phyloP scores from a whole-genome alignment of 1,140 invertebrate species.

The Lasioglossum albipes region DNA sequence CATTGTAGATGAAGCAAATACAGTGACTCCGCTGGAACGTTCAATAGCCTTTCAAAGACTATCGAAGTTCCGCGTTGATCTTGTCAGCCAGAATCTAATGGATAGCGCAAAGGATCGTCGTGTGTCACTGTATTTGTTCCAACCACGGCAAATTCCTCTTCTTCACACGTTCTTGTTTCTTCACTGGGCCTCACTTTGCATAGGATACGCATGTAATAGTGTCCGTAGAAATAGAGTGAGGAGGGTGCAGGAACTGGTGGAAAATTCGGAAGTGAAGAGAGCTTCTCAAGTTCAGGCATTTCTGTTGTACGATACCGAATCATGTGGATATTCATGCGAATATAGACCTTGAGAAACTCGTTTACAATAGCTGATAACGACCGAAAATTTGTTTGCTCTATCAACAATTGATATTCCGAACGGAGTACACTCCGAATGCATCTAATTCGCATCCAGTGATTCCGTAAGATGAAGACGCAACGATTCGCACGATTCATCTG shows the following conservation, averaged over 20 bases:
- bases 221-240: not conserved
- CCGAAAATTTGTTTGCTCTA: too few relatives aligned
- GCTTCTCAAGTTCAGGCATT: not conserved
- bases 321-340: too few relatives aligned
- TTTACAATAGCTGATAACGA: too few relatives aligned
- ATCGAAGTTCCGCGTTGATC: not conserved
- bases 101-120: not conserved
- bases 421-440: too few relatives aligned
- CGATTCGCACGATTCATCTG: not conserved
- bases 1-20: not conserved
- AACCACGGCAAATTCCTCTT: not conserved
- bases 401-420: too few relatives aligned
- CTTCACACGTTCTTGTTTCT: not conserved
- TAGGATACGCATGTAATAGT: not conserved
- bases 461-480: not conserved
- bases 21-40: not conserved
- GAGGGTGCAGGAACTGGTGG: not conserved
- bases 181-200: not conserved
- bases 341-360: too few relatives aligned
- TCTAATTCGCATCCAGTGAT: too few relatives aligned
- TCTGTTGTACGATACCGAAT: too few relatives aligned
- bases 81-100: not conserved
- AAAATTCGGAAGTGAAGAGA: not conserved
- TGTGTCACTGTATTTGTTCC: not conserved
- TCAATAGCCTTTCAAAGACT: not conserved